phyloP scores from a whole-genome alignment of 2,113 vertebrate genomes.

The Nematolebias whitei region DNA sequence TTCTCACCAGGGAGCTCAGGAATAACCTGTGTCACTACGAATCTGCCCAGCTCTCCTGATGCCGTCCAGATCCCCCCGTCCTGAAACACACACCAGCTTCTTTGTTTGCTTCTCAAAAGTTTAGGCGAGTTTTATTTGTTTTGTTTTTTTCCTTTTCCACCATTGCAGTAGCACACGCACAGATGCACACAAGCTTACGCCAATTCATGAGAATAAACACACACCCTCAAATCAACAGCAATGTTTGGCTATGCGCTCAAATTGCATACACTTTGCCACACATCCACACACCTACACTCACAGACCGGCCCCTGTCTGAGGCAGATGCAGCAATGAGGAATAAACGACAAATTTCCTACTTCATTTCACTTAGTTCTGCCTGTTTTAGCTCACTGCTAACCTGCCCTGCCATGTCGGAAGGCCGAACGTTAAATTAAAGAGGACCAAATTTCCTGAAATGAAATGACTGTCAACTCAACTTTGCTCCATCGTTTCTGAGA shows the following conservation, averaged over 20 bases:
- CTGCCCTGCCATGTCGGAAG: conserved; percentile 87
- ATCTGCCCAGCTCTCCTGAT: conserved; percentile 86
- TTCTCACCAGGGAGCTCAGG: conserved; percentile 84
- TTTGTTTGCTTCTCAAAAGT: conserved; percentile 86
- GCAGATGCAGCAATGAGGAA: conserved; percentile 74
- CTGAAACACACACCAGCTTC: conserved; percentile 92
- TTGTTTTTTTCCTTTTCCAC: conserved; percentile 16
- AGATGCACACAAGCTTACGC: conserved; percentile 27
- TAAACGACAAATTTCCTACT: conserved; percentile 87
- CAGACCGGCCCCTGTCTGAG: conserved; percentile 63
- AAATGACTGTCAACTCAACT: conserved; percentile 67
- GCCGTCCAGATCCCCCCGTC: conserved; percentile 85
- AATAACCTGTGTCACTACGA: conserved; percentile 90
- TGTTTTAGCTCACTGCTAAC: conserved; percentile 91
- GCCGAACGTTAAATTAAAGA: conserved; percentile 80
- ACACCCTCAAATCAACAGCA: conserved; percentile 26
- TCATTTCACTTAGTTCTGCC: conserved; percentile 80
- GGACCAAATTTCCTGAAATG: conserved; percentile 70
- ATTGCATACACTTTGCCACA: conserved; percentile 5
- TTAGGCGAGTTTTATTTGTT: conserved; percentile 48
- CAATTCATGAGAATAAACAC: conserved; percentile 2
- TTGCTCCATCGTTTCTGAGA: conserved; percentile 52
- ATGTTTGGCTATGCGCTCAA: conserved; percentile 14
- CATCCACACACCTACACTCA: conserved; percentile 21
- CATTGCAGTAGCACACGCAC: conserved; percentile 30